Evolutionary conservation across 1,140 invertebrate species (phyloP), one percentile per base, ranked within the genome.

Genomic region (Papilio xuthus): DNA sequence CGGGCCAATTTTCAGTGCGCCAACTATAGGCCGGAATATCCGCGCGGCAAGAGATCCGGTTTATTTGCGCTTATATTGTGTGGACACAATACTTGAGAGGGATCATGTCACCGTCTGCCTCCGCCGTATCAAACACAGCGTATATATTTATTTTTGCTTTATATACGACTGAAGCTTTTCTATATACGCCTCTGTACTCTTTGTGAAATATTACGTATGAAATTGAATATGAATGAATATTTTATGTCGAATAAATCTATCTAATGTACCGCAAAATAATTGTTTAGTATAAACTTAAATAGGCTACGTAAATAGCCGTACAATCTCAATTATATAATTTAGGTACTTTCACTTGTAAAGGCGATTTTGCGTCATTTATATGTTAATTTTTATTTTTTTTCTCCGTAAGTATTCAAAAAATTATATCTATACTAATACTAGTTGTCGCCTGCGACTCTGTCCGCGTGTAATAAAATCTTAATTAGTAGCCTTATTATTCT

Each of bases 21-120:
- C 44, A 53, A 76, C 74, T 76, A 37, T 41, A 37, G 50, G 26
- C 28, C 50, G 28, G 60, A 42, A 60, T 81, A 84, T 79, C 81
- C 84, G 79, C 75, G 69, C 70, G 50, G 79, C 80, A 71, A 81
- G 81, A 87, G 84, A 89, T 84, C 89, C 86, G 89, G 89, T 92
- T 90, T 92, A 91, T 92, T 92, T 92, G 90, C 89, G 88, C 88
- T 85, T 86, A 90, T 91, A 92, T 92, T 92, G 90, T 92, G 89
- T 92, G 88, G 88, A 91, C 90, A 91, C 90, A 92, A 91, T 92
- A 89, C 90, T 91, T 85, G 84, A 88, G 86, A 82, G 82, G 80
- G 90, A 89, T 89, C 88, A 88, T 84, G 86, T 87, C 88, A 76
- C 74, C 74, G 74, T 76, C 73, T 75, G 83, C 86, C 82, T 79